Conservation (phyloP, 2,888 invertebrate genomes). For the Leptinotarsa juncta region DNA sequence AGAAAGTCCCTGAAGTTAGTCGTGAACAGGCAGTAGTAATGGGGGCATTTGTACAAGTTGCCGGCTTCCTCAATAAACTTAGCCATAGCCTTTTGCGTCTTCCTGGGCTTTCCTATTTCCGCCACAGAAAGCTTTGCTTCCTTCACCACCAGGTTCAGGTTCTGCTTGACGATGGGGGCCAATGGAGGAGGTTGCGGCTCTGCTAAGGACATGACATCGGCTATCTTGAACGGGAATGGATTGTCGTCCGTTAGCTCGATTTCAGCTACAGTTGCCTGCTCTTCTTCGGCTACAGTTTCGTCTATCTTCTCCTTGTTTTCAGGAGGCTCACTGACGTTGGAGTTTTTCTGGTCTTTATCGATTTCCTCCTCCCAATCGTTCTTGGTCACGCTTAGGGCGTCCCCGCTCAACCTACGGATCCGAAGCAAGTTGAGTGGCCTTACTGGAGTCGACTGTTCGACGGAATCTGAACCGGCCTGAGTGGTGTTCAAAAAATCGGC, state of each 20-base stretch:
- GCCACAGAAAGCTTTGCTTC: conserved; percentile 49
- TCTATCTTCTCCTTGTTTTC: conserved; percentile 3
- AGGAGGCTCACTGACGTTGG: conserved; percentile 22
- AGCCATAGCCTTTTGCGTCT: conserved; percentile 60
- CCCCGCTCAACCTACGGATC: conserved; percentile 66
- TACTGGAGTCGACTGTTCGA: background rate
- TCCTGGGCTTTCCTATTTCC: conserved; percentile 51
- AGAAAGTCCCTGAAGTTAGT: conserved; percentile 62
- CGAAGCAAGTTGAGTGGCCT: conserved; percentile 44
- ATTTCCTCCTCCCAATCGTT: conserved; percentile 51
- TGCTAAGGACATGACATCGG: conserved; percentile 57
- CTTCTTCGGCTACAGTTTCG: conserved; percentile 16
- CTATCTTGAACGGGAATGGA: conserved; percentile 65
- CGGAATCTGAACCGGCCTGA: background rate
- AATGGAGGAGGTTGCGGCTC: conserved; percentile 43
- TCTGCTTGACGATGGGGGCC: conserved; percentile 38
- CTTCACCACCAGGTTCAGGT: conserved; percentile 47
- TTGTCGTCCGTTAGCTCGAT: conserved; percentile 56
- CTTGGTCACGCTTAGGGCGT: conserved; percentile 63
- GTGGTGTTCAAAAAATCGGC: conserved; percentile 39
- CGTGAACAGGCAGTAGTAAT: conserved; percentile 66
- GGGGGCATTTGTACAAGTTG: conserved; percentile 71
- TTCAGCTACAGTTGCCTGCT: conserved; percentile 28
- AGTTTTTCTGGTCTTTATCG: conserved; percentile 33
- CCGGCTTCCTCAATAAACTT: conserved; percentile 52